These are phyloP conservation scores for Minunthozetes semirufus DNA, from an alignment of 2,888 invertebrate species.

Conservation along the genomic window DNA sequence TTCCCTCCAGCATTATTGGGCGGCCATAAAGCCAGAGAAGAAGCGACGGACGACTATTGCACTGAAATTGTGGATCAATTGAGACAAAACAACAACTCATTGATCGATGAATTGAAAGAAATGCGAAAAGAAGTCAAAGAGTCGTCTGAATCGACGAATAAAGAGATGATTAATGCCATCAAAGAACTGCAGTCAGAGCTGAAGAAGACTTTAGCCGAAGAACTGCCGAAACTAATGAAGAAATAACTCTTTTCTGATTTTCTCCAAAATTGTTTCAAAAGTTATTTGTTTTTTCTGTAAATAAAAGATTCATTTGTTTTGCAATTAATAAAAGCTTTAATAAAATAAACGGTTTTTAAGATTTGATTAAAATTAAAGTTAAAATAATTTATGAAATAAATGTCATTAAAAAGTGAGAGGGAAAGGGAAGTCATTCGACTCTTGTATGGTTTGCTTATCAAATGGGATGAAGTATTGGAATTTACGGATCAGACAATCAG, in stretches of 20 bases:
- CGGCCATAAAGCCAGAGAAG: not conserved
- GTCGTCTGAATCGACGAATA: not conserved
- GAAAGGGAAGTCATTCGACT: not conserved
- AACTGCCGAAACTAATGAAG: not conserved
- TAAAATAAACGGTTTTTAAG: too few species aligned
- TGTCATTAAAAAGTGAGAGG: too few species aligned
- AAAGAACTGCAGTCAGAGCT: slow-evolving; percentile 21
- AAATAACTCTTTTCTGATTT: too few species aligned
- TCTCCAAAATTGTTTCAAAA: too few species aligned
- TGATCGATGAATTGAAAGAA: slow-evolving; percentile 16
- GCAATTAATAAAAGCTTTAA: too few species aligned
- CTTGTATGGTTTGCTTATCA: not conserved
- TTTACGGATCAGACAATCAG: not conserved
- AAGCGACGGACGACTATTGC: slow-evolving; percentile 6
- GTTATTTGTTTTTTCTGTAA: too few species aligned
- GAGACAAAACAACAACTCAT: slow-evolving; percentile 6
- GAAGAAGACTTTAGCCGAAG: not conserved
- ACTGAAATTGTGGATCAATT: slow-evolving; percentile 23
- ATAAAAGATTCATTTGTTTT: too few species aligned
- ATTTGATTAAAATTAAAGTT: too few species aligned
- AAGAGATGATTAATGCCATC: not conserved
- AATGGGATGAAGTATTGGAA: not conserved
- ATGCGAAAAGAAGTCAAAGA: slow-evolving; percentile 1
- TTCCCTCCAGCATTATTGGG: not conserved
- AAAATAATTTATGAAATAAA: too few species aligned